phyloP scores from a whole-genome alignment of 2,113 vertebrate genomes.

The Lamprotornis superbus region DNA sequence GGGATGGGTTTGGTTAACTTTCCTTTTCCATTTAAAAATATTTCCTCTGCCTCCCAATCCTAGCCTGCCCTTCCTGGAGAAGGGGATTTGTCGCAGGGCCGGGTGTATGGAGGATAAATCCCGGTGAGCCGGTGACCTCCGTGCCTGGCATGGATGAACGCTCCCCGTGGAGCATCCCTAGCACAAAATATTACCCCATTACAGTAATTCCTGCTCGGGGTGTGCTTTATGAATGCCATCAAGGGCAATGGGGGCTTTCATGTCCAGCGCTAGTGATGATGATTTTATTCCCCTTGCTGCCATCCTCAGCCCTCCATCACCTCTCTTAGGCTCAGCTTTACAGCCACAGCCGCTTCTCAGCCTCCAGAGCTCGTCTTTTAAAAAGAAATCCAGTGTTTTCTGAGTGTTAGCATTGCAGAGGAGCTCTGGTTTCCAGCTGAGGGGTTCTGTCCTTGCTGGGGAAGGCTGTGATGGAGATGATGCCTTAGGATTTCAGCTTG shows the following conservation, averaged over 20 bases:
- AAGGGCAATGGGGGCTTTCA: constrained; percentile 51
- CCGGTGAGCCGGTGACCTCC: constrained; percentile 24
- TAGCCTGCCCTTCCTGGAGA: too few species aligned
- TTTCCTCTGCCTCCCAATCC: neutral
- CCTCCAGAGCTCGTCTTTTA: neutral
- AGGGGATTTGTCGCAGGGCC: neutral
- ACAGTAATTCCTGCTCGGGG: neutral
- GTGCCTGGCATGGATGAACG: constrained; percentile 22
- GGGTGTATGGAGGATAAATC: neutral
- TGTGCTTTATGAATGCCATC: constrained; percentile 17
- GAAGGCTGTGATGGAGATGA: neutral
- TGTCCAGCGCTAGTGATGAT: neutral
- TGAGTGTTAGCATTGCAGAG: neutral
- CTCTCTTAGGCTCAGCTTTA: neutral
- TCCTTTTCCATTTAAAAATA: neutral
- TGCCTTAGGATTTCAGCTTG: neutral
- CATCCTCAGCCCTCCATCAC: neutral
- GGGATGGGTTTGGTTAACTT: neutral
- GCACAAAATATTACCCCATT: constrained; percentile 34
- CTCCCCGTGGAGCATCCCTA: neutral
- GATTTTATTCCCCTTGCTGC: neutral
- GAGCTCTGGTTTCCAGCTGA: neutral
- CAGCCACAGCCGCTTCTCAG: neutral
- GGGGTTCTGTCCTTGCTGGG: neutral
- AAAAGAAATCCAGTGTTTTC: neutral